These are phyloP conservation scores for Kryptopterus vitreolus DNA, from an alignment of 2,797 vertebrate species.

Conservation along the genomic window DNA sequence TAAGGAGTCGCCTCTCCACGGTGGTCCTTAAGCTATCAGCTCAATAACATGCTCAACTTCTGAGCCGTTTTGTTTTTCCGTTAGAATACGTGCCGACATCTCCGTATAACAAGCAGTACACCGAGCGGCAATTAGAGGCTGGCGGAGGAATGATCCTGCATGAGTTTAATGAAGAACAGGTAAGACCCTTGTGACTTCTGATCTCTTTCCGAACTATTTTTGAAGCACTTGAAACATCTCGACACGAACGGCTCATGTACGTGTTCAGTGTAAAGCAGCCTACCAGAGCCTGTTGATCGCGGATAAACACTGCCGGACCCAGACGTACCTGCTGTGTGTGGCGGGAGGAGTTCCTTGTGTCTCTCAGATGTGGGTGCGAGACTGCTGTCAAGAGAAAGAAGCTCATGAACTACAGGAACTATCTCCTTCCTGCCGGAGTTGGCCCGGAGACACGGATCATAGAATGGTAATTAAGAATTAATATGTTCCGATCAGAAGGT, in stretches of 20 bases:
- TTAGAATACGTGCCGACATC: slow-evolving; percentile 82
- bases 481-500: no score
- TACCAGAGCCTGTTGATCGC: slow-evolving; percentile 94
- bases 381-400: slow-evolving; percentile 93
- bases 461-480: slow-evolving; percentile 86
- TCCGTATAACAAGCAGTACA: slow-evolving; percentile 88
- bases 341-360: slow-evolving; percentile 94
- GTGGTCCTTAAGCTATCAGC: no score
- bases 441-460: slow-evolving; percentile 83
- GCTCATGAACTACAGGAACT: slow-evolving; percentile 92
- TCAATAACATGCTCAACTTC: neutral
- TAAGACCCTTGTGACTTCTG: slow-evolving; percentile 50
- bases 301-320: slow-evolving; percentile 92
- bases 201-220: neutral
- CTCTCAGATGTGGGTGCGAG: slow-evolving; percentile 94
- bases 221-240: neutral
- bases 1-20: no score
- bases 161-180: slow-evolving; percentile 95
- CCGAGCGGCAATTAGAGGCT: slow-evolving; percentile 85
- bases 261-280: slow-evolving; percentile 84
- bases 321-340: slow-evolving; percentile 92
- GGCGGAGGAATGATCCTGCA: slow-evolving; percentile 92
- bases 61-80: slow-evolving; percentile 25
- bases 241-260: neutral
- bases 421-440: slow-evolving; percentile 90